Conservation (phyloP, 2,113 vertebrate species). For the Dicrurus megarhynchus region DNA sequence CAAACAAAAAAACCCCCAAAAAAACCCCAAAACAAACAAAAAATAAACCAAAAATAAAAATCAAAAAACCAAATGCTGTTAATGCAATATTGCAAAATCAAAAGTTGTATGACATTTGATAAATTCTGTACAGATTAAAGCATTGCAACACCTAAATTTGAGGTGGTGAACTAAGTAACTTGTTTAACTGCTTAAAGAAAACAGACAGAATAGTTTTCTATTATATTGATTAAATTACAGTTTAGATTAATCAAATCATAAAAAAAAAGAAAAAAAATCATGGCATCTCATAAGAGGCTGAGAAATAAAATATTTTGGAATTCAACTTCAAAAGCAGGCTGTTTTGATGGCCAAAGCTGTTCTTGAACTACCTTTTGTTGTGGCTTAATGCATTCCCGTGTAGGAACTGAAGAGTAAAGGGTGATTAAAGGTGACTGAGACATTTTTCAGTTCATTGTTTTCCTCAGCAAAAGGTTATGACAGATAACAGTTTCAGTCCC, state of each 20-base stretch:
- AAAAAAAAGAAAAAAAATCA: neutral
- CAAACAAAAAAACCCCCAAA: too few relatives aligned
- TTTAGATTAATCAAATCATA: neutral
- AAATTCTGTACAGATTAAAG: neutral
- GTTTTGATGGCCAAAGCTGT: neutral
- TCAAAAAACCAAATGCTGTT: neutral
- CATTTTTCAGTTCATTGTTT: constrained; percentile 24
- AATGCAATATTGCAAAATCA: neutral
- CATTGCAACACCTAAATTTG: neutral
- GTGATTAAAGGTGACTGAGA: constrained; percentile 6
- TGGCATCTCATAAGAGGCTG: neutral
- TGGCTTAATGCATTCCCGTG: neutral
- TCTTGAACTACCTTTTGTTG: neutral
- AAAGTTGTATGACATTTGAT: neutral
- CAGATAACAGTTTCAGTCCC: neutral
- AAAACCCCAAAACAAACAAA: too few relatives aligned
- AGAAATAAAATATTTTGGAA: neutral
- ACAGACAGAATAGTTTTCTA: neutral
- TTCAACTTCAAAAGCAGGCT: neutral
- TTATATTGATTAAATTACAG: neutral
- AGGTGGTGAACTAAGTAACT: neutral
- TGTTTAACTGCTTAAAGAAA: neutral
- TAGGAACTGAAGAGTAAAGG: neutral
- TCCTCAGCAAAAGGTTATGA: constrained; percentile 4
- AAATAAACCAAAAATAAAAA: neutral